Percentiles rank a stretch among this genome's conserved stretches.
Evolutionary conservation across 2,113 vertebrate species (phyloP).

Genomic region (Ophthalmolycus amberensis): DNA sequence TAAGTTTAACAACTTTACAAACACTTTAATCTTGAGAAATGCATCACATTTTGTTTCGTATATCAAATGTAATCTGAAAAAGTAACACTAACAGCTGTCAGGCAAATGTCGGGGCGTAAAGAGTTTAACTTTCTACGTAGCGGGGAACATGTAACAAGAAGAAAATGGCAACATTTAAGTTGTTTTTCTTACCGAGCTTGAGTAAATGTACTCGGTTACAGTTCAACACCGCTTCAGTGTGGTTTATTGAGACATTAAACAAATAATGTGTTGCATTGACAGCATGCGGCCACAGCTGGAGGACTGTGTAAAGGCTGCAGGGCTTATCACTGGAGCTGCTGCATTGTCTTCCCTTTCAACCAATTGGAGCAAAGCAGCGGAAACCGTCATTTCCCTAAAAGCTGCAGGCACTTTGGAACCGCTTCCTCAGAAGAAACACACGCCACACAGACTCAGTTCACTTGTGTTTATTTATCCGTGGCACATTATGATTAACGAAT

Average conservation of each 20-base stretch:
- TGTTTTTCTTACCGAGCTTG: neutral
- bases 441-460: slow-evolving; percentile 38
- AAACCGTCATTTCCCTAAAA: neutral
- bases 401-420: slow-evolving; percentile 9
- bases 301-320: slow-evolving; percentile 26
- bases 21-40: neutral
- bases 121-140: neutral
- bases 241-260: neutral
- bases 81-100: neutral
- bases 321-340: slow-evolving; percentile 14
- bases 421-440: slow-evolving; percentile 35
- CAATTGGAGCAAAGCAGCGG: neutral
- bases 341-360: slow-evolving; percentile 20
- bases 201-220: neutral
- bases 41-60: neutral
- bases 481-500: slow-evolving; percentile 67
- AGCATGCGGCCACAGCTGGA: slow-evolving; percentile 51
- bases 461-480: slow-evolving; percentile 69
- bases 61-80: neutral
- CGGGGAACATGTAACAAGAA: too few relatives aligned
- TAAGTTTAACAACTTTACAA: neutral
- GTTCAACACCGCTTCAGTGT: neutral
- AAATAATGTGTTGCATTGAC: slow-evolving; percentile 17
- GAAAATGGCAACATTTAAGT: neutral
- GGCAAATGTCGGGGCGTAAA: neutral